Percentiles rank a stretch among this genome's conserved stretches.
These are phyloP conservation scores for Mobula birostris DNA, from an alignment of 2,113 vertebrate species.

Conservation along the genomic window DNA sequence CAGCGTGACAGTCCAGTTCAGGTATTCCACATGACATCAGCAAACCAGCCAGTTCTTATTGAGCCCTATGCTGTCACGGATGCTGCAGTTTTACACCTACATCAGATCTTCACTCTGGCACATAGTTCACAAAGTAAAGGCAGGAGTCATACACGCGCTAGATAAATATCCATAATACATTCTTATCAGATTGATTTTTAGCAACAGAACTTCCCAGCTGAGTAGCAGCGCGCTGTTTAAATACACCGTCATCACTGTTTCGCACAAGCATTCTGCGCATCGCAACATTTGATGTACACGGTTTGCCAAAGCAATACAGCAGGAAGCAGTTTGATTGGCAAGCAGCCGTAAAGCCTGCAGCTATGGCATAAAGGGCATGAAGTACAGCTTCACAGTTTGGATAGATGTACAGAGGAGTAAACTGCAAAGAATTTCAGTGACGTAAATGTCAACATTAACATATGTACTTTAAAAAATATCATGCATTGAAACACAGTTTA, in stretches of 20 bases:
- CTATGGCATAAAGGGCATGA: background rate
- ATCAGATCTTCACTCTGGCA: background rate
- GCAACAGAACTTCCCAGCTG: background rate
- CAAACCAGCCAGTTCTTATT: background rate
- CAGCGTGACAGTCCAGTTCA: background rate
- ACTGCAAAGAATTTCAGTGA: background rate
- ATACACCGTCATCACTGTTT: background rate
- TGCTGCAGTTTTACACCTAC: background rate
- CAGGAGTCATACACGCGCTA: background rate
- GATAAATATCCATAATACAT: background rate
- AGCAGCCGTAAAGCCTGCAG: background rate
- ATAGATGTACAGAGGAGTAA: background rate
- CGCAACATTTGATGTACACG: background rate
- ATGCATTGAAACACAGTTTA: conserved; percentile 56
- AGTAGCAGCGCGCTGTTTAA: background rate
- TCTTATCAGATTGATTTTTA: background rate
- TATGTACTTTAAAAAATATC: background rate
- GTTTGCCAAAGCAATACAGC: background rate
- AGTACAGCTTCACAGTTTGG: background rate
- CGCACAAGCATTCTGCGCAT: background rate
- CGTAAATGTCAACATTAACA: background rate
- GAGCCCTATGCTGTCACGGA: background rate
- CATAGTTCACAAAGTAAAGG: background rate
- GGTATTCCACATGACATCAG: background rate
- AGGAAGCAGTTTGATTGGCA: conserved; percentile 19